A percentile compares a stretch with the other conserved stretches of the same genome.
Conservation (phyloP, 2,888 invertebrate genomes). For the Eudiplozoon nipponicum region DNA sequence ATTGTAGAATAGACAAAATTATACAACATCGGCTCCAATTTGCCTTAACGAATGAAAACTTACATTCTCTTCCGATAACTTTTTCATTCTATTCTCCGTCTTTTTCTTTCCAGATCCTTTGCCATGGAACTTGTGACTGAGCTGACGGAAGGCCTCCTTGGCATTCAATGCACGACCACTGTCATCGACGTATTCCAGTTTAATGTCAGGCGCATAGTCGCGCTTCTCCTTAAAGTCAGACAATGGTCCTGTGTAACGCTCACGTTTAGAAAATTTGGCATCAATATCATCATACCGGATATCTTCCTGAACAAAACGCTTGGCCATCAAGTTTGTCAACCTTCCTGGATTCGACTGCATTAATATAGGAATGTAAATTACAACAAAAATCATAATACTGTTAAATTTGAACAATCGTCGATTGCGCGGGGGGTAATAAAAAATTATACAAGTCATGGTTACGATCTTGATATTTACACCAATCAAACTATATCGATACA, state of each 20-base stretch:
- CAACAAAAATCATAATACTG: too few relatives aligned
- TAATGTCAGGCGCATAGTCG: constrained; percentile 59
- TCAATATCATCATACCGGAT: constrained; percentile 25
- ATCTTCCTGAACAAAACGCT: too few relatives aligned
- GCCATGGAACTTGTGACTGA: constrained; percentile 92
- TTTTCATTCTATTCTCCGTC: constrained; percentile 67
- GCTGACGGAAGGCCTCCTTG: constrained; percentile 70
- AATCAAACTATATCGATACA: too few relatives aligned
- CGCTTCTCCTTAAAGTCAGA: constrained; percentile 49
- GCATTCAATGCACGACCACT: constrained; percentile 58
- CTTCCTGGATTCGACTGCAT: too few relatives aligned
- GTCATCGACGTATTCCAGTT: constrained; percentile 81
- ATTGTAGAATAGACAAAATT: constrained; percentile 10
- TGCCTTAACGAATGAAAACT: constrained; percentile 21
- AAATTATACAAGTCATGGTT: too few relatives aligned
- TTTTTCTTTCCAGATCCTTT: constrained; percentile 96
- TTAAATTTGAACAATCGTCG: too few relatives aligned
- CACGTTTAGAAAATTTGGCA: constrained; percentile 16
- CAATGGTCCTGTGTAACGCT: constrained; percentile 14
- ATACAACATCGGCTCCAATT: not conserved
- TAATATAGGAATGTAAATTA: too few relatives aligned
- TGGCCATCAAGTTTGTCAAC: too few relatives aligned
- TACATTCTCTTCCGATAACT: constrained; percentile 60
- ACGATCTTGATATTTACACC: too few relatives aligned
- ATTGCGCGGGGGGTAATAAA: too few relatives aligned